Conservation (phyloP, 2,888 invertebrate species). For the Lycocerus yunnanus region DNA sequence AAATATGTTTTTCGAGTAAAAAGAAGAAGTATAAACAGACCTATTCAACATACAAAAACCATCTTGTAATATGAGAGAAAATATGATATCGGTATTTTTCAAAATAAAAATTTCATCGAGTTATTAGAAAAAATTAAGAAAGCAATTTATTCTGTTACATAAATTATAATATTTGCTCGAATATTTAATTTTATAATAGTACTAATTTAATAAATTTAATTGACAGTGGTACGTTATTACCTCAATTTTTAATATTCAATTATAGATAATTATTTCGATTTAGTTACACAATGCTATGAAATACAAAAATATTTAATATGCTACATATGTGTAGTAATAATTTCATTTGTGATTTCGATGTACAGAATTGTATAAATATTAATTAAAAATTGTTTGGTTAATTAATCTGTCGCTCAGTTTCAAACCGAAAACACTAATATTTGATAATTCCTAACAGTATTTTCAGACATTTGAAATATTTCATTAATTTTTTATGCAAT, state of each 20-base stretch:
- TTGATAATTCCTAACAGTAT: not conserved
- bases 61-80: slow-evolving; percentile 11
- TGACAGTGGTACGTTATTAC: too few relatives aligned
- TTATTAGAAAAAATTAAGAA: not conserved
- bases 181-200: not conserved
- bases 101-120: slow-evolving; percentile 6
- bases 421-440: not conserved
- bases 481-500: not conserved
- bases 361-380: not conserved
- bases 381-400: not conserved
- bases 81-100: slow-evolving; percentile 14
- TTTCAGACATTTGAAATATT: not conserved
- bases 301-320: not conserved
- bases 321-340: not conserved
- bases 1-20: slow-evolving; percentile 16
- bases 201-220: not conserved
- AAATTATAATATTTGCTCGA: not conserved
- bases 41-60: slow-evolving; percentile 9
- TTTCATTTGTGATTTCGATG: not conserved
- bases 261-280: not conserved
- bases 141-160: not conserved
- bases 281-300: not conserved
- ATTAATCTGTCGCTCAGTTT: not conserved
- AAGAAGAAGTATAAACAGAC: slow-evolving; percentile 18
- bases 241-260: not conserved